These are phyloP conservation scores for Pedionomus torquatus DNA, from an alignment of 2,113 vertebrate genomes.

Conservation along the genomic window DNA sequence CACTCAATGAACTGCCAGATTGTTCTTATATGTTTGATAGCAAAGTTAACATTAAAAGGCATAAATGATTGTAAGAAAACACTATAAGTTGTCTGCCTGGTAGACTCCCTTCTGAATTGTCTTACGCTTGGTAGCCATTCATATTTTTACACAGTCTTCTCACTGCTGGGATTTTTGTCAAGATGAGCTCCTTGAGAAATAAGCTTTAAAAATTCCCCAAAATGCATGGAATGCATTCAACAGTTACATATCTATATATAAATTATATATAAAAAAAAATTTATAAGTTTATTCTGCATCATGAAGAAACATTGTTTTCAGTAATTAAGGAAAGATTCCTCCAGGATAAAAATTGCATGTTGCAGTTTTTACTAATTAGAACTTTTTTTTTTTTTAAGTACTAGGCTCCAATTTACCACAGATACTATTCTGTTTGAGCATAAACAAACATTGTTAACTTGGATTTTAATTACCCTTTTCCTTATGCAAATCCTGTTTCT, in stretches of 20 bases:
- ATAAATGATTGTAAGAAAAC: not conserved
- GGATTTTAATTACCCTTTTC: not conserved
- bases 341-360: not conserved
- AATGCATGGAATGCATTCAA: not conserved
- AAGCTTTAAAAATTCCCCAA: not conserved
- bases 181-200: not conserved
- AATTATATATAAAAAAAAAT: not conserved
- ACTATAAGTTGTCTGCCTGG: not conserved
- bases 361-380: not conserved
- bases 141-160: not conserved
- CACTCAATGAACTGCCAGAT: not conserved
- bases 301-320: not conserved
- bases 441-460: slow-evolving; percentile 11
- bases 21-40: not conserved
- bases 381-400: slow-evolving; percentile 12
- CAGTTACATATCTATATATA: not conserved
- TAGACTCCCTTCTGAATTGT: not conserved
- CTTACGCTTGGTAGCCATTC: not conserved
- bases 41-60: not conserved
- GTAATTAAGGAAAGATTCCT: slow-evolving; percentile 22
- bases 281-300: not conserved
- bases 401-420: not conserved
- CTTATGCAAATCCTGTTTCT: not conserved
- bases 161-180: not conserved
- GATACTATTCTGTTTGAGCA: not conserved